phyloP scores from a whole-genome alignment of 2,797 vertebrate genomes.

The Pipistrellus kuhlii region DNA sequence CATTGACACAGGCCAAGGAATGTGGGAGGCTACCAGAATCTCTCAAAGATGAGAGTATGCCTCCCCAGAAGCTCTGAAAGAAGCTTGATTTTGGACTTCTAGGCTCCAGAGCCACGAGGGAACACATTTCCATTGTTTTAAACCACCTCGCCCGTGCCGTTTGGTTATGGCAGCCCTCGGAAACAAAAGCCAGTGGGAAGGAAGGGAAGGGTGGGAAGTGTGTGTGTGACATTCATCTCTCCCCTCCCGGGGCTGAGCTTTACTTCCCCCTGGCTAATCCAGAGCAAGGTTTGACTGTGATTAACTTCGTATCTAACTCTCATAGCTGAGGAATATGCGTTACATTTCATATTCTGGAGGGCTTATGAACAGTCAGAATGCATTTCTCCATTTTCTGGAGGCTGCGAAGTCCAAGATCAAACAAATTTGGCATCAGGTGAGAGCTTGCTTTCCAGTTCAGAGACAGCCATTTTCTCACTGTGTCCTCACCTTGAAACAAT shows the following conservation, averaged over 20 bases:
- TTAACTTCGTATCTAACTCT: background rate
- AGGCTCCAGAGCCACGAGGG: background rate
- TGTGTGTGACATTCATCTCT: no score
- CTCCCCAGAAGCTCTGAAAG: background rate
- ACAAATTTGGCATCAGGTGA: background rate
- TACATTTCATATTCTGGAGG: background rate
- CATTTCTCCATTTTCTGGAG: background rate
- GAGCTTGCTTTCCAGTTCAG: background rate
- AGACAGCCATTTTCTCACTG: background rate
- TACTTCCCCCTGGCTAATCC: background rate
- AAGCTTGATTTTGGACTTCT: background rate
- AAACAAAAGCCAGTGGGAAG: background rate
- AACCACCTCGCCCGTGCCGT: background rate
- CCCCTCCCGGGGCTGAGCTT: background rate
- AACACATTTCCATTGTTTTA: background rate
- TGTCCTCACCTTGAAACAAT: background rate
- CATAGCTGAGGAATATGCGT: background rate
- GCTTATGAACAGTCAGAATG: background rate
- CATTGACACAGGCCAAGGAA: background rate
- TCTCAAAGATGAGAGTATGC: background rate
- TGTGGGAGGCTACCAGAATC: background rate
- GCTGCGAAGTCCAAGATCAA: background rate
- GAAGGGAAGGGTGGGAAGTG: background rate
- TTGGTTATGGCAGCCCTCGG: background rate
- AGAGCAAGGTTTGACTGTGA: background rate